Conservation (phyloP, 2,113 vertebrate genomes). For the Tupaia tana region DNA sequence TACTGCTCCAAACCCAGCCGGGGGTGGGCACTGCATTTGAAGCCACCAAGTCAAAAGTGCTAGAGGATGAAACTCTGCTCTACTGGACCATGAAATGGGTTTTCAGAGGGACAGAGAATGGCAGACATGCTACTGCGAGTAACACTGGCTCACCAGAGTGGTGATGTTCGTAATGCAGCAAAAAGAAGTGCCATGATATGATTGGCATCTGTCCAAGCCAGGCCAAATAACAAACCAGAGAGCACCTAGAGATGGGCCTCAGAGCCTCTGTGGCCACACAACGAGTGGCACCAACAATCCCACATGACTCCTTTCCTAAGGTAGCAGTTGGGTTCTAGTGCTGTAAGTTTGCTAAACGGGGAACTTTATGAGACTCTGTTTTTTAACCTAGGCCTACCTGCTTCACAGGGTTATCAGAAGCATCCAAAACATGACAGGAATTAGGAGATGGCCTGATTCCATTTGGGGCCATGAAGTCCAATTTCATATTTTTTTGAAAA, state of each 20-base stretch:
- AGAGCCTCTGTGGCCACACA: neutral
- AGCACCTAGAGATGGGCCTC: neutral
- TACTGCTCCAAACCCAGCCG: slow-evolving; percentile 16
- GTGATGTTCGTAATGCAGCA: neutral
- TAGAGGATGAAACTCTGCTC: slow-evolving; percentile 70
- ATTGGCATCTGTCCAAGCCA: slow-evolving; percentile 24
- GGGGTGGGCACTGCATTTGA: slow-evolving; percentile 52
- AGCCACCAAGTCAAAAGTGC: slow-evolving; percentile 65
- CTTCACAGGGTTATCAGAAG: neutral
- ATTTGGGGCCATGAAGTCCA: neutral
- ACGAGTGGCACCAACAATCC: neutral
- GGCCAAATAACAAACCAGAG: neutral
- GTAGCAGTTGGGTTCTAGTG: neutral
- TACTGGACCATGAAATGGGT: slow-evolving; percentile 71
- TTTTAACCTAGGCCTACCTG: neutral
- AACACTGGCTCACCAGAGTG: slow-evolving; percentile 47
- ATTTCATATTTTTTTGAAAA: neutral
- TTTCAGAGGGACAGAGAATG: slow-evolving; percentile 73
- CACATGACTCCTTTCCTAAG: neutral
- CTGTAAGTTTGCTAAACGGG: neutral
- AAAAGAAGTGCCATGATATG: neutral
- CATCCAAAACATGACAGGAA: neutral
- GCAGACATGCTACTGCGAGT: neutral
- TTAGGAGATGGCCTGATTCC: neutral
- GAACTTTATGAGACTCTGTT: neutral